Percentiles rank a stretch among this genome's conserved stretches.
Conservation (phyloP, 1,140 invertebrate species). For the Anagrus nilaparvatae region DNA sequence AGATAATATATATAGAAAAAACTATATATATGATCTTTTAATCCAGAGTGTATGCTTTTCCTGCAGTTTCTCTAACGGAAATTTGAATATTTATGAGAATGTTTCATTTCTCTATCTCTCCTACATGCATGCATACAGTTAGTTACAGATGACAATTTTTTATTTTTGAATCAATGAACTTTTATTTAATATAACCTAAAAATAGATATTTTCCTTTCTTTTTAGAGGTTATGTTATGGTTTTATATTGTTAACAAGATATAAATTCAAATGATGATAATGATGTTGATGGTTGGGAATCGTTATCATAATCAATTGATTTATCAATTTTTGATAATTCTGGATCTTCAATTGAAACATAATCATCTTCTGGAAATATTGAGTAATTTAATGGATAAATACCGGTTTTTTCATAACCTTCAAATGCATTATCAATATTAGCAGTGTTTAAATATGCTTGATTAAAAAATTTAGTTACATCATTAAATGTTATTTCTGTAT, state of each 20-base stretch:
- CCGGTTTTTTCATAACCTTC: conserved; percentile 24
- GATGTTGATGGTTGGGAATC: no score
- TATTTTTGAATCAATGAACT: no score
- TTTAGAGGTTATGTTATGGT: no score
- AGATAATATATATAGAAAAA: no score
- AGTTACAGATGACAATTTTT: no score
- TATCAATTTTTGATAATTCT: no score
- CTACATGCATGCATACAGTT: background rate
- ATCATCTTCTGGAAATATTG: conserved; percentile 20
- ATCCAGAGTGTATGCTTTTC: background rate
- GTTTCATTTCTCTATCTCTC: background rate
- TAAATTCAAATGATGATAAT: no score
- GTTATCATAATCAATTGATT: no score
- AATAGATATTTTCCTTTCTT: no score
- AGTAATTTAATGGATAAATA: conserved; percentile 23
- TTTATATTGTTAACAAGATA: no score
- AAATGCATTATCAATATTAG: conserved; percentile 25
- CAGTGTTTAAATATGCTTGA: conserved; percentile 23
- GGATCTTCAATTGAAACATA: conserved; percentile 13
- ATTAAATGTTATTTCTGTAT: conserved; percentile 20
- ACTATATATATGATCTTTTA: no score
- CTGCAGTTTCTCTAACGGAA: background rate
- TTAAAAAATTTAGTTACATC: conserved; percentile 24
- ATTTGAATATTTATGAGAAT: conserved; percentile 11
- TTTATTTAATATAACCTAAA: no score